Conservation (phyloP, 37 sponge, comb jelly and placozoan genomes). For the Dysidea cf. avara region DNA sequence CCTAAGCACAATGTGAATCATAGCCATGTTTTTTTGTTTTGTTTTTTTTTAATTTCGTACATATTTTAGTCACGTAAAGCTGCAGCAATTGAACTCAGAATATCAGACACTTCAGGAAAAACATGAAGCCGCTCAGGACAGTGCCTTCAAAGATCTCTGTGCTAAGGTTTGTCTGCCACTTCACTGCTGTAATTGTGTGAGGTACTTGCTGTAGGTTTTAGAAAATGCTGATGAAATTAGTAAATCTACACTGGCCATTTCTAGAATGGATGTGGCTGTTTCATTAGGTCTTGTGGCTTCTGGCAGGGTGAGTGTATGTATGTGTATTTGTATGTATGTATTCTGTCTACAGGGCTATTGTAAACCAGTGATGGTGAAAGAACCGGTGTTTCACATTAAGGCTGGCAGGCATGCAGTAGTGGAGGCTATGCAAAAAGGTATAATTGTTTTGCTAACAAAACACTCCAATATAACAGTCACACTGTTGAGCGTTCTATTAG, state of each 20-base stretch:
- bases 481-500: no score
- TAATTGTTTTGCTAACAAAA: no score
- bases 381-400: constrained; percentile 44
- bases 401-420: constrained; percentile 77
- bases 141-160: constrained; percentile 54
- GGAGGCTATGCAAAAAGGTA: constrained; percentile 27
- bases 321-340: not conserved
- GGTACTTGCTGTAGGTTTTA: constrained; percentile 61
- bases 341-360: constrained; percentile 42
- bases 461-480: no score
- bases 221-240: constrained; percentile 32
- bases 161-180: constrained; percentile 33
- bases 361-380: constrained; percentile 51
- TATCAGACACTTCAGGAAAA: constrained; percentile 22
- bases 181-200: not conserved
- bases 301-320: constrained; percentile 39
- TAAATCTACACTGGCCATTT: constrained; percentile 44
- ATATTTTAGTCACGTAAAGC: constrained; percentile 33
- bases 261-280: constrained; percentile 61
- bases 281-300: constrained; percentile 54
- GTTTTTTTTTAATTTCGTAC: no score
- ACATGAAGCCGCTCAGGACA: constrained; percentile 18
- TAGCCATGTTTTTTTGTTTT: no score
- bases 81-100: constrained; percentile 65
- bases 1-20: no score